phyloP scores from a whole-genome alignment of 2,888 invertebrate species.

The Sinohyriopsis cumingii region DNA sequence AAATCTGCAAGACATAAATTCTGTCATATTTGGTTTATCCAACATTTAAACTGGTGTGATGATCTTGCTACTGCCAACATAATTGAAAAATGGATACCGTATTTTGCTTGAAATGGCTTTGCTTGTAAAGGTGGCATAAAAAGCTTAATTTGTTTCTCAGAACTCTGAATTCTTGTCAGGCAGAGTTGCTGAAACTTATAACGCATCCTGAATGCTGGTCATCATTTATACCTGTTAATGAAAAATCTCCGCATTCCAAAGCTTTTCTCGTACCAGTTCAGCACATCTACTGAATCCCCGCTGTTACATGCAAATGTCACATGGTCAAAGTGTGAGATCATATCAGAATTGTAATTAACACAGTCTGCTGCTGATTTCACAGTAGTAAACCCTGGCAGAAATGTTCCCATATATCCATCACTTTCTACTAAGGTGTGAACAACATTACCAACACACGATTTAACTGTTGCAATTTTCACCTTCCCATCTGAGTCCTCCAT shows the following conservation, averaged over 20 bases:
- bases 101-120: too few species aligned
- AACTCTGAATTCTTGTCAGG: too few species aligned
- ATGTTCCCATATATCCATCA: conserved; percentile 67
- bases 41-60: too few species aligned
- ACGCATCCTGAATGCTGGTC: too few species aligned
- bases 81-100: too few species aligned
- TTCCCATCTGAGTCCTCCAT: conserved; percentile 62
- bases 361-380: conserved; percentile 4
- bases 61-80: too few species aligned
- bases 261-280: conserved; percentile 72
- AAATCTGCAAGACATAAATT: too few species aligned
- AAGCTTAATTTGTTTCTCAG: too few species aligned
- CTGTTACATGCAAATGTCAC: conserved; percentile 69
- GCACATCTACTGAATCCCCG: conserved; percentile 65
- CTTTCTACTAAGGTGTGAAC: conserved; percentile 73
- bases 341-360: conserved; percentile 1
- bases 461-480: conserved; percentile 68
- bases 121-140: too few species aligned
- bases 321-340: conserved; percentile 71
- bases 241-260: conserved; percentile 73
- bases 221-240: conserved; percentile 64
- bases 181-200: too few species aligned
- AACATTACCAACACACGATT: conserved; percentile 72
- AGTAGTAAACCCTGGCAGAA: conserved; percentile 70
- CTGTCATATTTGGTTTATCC: too few species aligned